Evolutionary conservation across 2,797 vertebrate species (phyloP).

Genomic region (Bradypus variegatus): DNA sequence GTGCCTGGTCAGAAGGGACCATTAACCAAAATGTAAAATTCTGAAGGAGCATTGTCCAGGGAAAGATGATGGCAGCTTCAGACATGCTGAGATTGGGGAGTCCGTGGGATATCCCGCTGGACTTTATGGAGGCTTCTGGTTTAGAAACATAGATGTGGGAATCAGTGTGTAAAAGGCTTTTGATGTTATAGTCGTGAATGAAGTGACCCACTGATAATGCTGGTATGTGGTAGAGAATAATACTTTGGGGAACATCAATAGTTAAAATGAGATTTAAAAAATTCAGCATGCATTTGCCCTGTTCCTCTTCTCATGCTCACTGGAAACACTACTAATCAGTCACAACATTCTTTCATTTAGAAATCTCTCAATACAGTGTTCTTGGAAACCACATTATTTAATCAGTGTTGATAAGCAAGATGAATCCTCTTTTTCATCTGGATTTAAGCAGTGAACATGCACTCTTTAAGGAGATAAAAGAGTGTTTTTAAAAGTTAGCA

Average conservation of each 20-base stretch:
- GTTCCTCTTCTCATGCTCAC: neutral
- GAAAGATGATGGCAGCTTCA: neutral
- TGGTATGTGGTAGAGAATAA: neutral
- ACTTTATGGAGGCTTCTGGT: neutral
- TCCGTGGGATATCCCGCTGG: neutral
- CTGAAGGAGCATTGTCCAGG: neutral
- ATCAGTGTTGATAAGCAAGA: neutral
- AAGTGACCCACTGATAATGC: neutral
- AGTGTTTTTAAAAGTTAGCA: neutral
- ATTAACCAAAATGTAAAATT: neutral
- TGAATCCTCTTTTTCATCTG: neutral
- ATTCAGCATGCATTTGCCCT: neutral
- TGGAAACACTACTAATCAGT: neutral
- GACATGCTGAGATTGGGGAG: neutral
- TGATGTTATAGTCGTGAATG: neutral
- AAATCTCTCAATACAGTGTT: neutral
- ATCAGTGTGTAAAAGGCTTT: neutral
- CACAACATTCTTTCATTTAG: neutral
- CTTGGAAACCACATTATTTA: neutral
- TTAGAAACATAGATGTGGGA: neutral
- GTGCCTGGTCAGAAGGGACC: neutral
- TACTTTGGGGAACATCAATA: neutral
- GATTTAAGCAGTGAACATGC: neutral
- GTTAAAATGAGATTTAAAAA: neutral
- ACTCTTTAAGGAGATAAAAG: neutral